Evolutionary conservation across 2,113 vertebrate species (phyloP).

Genomic region (Danionella cerebrum): DNA sequence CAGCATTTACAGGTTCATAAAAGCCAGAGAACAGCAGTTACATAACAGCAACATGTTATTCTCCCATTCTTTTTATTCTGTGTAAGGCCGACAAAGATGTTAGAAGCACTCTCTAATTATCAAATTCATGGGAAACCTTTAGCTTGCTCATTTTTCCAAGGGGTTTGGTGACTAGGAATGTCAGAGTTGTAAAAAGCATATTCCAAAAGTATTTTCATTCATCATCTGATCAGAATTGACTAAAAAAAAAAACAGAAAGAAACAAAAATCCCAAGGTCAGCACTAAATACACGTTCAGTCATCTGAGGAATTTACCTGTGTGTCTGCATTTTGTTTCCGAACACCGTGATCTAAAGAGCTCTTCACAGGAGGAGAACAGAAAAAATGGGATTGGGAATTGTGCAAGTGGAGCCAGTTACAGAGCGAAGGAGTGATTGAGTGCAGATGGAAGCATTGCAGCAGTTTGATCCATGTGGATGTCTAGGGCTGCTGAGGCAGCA

Average conservation of each 20-base stretch:
- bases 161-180: slow-evolving; percentile 40
- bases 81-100: slow-evolving; percentile 46
- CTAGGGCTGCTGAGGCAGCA: slow-evolving; percentile 59
- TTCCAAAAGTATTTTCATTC: slow-evolving; percentile 48
- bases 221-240: slow-evolving; percentile 12
- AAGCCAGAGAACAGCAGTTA: slow-evolving; percentile 2
- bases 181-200: slow-evolving; percentile 47
- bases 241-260: background rate
- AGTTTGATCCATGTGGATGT: slow-evolving; percentile 59
- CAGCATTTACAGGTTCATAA: slow-evolving; percentile 7
- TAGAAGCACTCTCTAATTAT: slow-evolving; percentile 43
- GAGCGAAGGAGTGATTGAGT: slow-evolving; percentile 5
- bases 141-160: background rate
- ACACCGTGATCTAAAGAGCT: background rate
- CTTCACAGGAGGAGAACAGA: background rate
- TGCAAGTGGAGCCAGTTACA: background rate
- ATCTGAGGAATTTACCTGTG: background rate
- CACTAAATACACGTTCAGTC: background rate
- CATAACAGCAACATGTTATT: background rate
- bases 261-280: background rate
- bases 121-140: slow-evolving; percentile 40
- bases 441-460: slow-evolving; percentile 12
- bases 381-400: background rate
- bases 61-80: background rate
- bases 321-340: background rate